phyloP scores from a whole-genome alignment of 37 sponge, comb jelly and placozoan genomes.

The Beroe ovata region DNA sequence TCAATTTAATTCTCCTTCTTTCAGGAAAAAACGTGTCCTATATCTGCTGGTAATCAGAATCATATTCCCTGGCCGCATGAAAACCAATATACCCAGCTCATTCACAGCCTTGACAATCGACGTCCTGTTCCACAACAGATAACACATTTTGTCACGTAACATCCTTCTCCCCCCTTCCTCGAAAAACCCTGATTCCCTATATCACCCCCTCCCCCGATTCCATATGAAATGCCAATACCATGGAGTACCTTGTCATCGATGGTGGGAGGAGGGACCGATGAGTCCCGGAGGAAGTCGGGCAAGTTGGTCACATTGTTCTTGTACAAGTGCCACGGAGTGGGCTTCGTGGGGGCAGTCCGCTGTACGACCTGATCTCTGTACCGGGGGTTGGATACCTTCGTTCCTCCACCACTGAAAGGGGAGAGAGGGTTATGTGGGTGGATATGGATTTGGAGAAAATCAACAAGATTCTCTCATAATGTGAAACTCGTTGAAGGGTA shows the following conservation, averaged over 20 bases:
- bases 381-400: background rate
- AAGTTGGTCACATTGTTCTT: slow-evolving; percentile 22
- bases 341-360: slow-evolving; percentile 24
- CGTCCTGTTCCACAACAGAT: too few relatives aligned
- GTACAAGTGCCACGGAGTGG: slow-evolving; percentile 55
- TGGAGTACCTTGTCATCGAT: slow-evolving; percentile 45
- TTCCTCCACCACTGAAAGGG: background rate
- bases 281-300: slow-evolving; percentile 50
- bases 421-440: too few relatives aligned
- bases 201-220: background rate
- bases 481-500: too few relatives aligned
- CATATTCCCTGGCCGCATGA: too few relatives aligned
- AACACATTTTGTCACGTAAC: background rate
- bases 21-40: too few relatives aligned
- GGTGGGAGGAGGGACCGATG: slow-evolving; percentile 23
- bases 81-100: too few relatives aligned
- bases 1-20: too few relatives aligned
- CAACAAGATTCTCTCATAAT: too few relatives aligned
- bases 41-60: too few relatives aligned
- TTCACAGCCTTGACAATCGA: too few relatives aligned
- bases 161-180: background rate
- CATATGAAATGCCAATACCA: background rate
- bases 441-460: too few relatives aligned
- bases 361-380: background rate
- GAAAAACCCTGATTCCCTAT: background rate